Conservation (phyloP, 2,113 vertebrate species). For the Corydoras maculifer region DNA sequence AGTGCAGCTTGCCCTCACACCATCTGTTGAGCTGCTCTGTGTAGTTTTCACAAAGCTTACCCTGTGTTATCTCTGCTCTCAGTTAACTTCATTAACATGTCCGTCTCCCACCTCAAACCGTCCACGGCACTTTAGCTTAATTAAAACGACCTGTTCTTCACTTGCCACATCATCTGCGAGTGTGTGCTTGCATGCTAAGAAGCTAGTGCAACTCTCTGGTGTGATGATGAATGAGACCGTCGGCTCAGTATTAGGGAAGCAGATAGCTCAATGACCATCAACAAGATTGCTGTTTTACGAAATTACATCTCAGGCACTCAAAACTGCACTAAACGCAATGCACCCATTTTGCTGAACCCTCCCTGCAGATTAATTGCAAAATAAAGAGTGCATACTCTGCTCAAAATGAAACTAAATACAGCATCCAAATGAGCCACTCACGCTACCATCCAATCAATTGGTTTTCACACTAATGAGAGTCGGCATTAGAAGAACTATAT, state of each 20-base stretch:
- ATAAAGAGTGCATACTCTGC: not conserved
- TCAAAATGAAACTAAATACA: too few relatives aligned
- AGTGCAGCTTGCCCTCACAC: conserved; percentile 16
- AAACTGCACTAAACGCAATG: conserved; percentile 13
- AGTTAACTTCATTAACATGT: conserved; percentile 42
- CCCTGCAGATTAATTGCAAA: conserved; percentile 24
- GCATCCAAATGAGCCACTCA: too few relatives aligned
- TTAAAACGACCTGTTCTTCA: conserved; percentile 39
- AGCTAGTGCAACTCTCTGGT: conserved; percentile 26
- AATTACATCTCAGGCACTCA: conserved; percentile 23
- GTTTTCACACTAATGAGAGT: too few relatives aligned
- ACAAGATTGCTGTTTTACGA: conserved; percentile 17
- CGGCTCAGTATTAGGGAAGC: too few relatives aligned
- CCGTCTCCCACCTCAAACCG: conserved; percentile 43
- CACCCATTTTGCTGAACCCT: not conserved
- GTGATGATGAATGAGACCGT: conserved; percentile 16
- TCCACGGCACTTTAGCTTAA: conserved; percentile 41
- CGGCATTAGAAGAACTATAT: too few relatives aligned
- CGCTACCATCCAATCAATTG: too few relatives aligned
- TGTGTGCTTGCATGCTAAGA: conserved; percentile 45
- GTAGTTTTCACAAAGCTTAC: conserved; percentile 2
- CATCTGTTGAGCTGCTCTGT: conserved; percentile 12
- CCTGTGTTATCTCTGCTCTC: conserved; percentile 26
- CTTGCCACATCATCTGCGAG: not conserved
- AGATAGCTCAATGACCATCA: too few relatives aligned